Percentiles rank a stretch among this genome's conserved stretches.
Evolutionary conservation across 2,888 invertebrate species (phyloP).

Genomic region (Stegana nigrithorax): DNA sequence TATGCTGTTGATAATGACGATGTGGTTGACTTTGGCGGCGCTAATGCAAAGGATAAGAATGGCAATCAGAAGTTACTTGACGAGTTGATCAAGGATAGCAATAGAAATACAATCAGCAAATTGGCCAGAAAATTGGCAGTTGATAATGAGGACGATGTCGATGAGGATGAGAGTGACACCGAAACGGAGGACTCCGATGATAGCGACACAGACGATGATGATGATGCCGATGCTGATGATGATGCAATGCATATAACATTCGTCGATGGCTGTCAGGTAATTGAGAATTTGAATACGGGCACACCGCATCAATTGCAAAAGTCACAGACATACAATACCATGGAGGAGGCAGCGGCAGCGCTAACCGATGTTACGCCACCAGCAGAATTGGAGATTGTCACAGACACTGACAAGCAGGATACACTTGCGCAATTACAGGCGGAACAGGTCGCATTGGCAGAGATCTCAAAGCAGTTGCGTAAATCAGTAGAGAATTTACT

Average conservation of each 20-base stretch:
- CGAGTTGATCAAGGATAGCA: constrained; percentile 59
- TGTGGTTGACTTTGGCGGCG: constrained; percentile 49
- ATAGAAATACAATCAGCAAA: constrained; percentile 57
- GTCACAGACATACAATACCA: constrained; percentile 60
- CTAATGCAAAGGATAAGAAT: constrained; percentile 51
- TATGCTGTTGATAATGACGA: constrained; percentile 52
- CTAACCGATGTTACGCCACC: neutral
- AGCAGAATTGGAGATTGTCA: neutral
- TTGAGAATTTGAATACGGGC: constrained; percentile 64
- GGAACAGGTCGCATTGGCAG: constrained; percentile 60
- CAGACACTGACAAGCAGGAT: constrained; percentile 20
- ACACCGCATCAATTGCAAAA: constrained; percentile 55
- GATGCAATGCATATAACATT: constrained; percentile 54
- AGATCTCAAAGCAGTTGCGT: constrained; percentile 61
- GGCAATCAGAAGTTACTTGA: constrained; percentile 62
- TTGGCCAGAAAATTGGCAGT: constrained; percentile 44
- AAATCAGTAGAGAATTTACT: constrained; percentile 61
- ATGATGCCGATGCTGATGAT: constrained; percentile 55
- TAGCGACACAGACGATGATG: constrained; percentile 46
- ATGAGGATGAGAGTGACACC: constrained; percentile 54
- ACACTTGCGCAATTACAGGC: constrained; percentile 58
- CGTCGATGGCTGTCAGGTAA: constrained; percentile 66
- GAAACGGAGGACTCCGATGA: constrained; percentile 44
- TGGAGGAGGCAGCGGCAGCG: constrained; percentile 47
- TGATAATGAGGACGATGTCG: constrained; percentile 50